phyloP scores from a whole-genome alignment of 2,888 invertebrate species.

The Rhynchonema sp. region DNA sequence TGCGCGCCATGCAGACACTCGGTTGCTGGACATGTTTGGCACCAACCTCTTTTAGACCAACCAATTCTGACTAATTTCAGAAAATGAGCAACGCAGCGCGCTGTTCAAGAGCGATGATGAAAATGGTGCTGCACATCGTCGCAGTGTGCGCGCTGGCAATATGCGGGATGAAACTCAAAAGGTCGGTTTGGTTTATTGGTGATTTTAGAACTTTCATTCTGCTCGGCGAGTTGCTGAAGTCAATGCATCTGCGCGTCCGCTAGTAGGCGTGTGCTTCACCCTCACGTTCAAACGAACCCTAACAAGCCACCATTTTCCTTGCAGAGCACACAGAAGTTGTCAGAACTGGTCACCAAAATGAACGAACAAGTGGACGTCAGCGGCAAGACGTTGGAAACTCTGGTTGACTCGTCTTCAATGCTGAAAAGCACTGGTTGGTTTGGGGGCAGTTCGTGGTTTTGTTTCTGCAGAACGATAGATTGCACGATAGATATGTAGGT shows the following conservation, averaged over 20 bases:
- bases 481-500: too few relatives aligned
- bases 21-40: too few relatives aligned
- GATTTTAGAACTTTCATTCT: neutral
- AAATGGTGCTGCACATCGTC: neutral
- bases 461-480: too few relatives aligned
- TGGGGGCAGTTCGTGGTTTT: too few relatives aligned
- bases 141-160: neutral
- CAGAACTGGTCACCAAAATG: neutral
- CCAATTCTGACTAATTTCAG: neutral
- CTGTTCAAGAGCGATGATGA: neutral
- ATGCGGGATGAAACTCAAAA: neutral
- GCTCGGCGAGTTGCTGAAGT: too few relatives aligned
- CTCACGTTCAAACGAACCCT: too few relatives aligned
- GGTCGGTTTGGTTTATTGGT: too few relatives aligned
- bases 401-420: slow-evolving; percentile 37
- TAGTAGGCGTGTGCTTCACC: too few relatives aligned
- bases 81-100: neutral
- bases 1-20: neutral
- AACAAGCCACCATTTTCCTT: neutral
- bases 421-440: neutral
- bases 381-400: slow-evolving; percentile 56
- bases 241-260: too few relatives aligned
- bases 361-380: slow-evolving; percentile 38
- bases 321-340: neutral
- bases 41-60: too few relatives aligned